Evolutionary conservation across 2,888 invertebrate genomes (phyloP), one percentile per base, ranked within the genome.

Genomic region (Tridacna gigas): DNA sequence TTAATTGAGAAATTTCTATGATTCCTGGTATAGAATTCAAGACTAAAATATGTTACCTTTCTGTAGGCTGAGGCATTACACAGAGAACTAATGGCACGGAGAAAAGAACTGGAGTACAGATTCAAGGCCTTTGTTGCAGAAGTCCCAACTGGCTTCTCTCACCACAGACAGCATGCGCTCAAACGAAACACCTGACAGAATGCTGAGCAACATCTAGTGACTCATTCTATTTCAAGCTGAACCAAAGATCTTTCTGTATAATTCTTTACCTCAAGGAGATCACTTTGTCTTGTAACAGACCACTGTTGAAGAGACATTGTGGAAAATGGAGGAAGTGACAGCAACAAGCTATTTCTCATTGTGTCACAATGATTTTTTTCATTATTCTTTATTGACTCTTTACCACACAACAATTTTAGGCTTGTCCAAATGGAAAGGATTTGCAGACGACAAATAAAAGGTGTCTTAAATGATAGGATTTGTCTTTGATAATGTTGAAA

Each of bases 51-150:
- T 37, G 3, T 7, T 4, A 4, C 37, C 7, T 37, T 37, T 7
- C 89, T 91, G 51, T 88, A 94, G 94, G 94, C 94, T 89, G 92
- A 94, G 77, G 88, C 93, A 15, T 90, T 95, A 18, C 93, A 94
- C 73, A 95, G 95, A 0, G 95, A 94, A 79, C 87, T 94, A 56
- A 90, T 91, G 81, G 79, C 77, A 18, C 86, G 90, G 47, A 86
- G 92, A 69, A 92, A 91, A 78, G 90, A 93, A 25, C 77, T 94
- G 75, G 93, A 94, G 79, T 93, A 93, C 82, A 83, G 93, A 28
- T 93, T 94, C 85, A 86, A 89, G 71, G 93, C 93, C 1, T 93
- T 92, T 84, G 91, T 92, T 20, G 91, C 89, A 0, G 91, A 92
- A 37, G 78, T 90, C 9, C 83, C 88, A 22, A 48, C 71, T 25